Conservation (phyloP, 1,140 invertebrate genomes). For the Stegodyphus dumicola region DNA sequence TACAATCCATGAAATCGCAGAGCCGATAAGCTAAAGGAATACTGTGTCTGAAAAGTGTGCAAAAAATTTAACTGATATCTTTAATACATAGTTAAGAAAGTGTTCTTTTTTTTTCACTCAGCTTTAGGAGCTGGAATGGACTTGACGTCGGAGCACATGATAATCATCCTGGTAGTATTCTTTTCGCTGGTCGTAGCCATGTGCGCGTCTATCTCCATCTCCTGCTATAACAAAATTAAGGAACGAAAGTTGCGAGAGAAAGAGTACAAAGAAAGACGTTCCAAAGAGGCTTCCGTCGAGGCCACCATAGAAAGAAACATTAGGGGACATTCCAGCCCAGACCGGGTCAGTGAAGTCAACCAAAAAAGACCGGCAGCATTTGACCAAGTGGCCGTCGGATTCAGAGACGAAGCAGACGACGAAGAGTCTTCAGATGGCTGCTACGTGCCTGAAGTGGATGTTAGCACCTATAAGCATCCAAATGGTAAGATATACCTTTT, state of each 20-base stretch:
- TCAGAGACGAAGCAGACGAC: neutral
- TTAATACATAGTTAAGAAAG: neutral
- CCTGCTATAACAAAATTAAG: constrained; percentile 65
- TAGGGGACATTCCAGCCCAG: constrained; percentile 1
- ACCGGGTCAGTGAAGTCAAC: neutral
- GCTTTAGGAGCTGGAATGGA: constrained; percentile 25
- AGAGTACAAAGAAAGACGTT: constrained; percentile 64
- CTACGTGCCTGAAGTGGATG: constrained; percentile 63
- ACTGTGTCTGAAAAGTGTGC: neutral
- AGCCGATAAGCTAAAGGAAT: neutral
- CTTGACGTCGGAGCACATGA: constrained; percentile 76
- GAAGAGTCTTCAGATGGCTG: constrained; percentile 58
- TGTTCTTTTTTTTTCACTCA: neutral
- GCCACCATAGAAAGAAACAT: constrained; percentile 10
- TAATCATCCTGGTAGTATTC: constrained; percentile 89
- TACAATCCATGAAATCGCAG: neutral
- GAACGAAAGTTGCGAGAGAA: constrained; percentile 63
- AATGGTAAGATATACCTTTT: constrained; percentile 46
- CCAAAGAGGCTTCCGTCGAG: constrained; percentile 63
- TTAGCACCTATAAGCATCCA: constrained; percentile 55
- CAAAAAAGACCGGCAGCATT: neutral
- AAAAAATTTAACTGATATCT: neutral
- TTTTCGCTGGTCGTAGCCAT: constrained; percentile 86
- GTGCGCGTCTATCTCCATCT: constrained; percentile 71
- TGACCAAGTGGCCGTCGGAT: neutral